Evolutionary conservation across 2,888 invertebrate species (phyloP).

Genomic region (Amphipyra tragopoginis): DNA sequence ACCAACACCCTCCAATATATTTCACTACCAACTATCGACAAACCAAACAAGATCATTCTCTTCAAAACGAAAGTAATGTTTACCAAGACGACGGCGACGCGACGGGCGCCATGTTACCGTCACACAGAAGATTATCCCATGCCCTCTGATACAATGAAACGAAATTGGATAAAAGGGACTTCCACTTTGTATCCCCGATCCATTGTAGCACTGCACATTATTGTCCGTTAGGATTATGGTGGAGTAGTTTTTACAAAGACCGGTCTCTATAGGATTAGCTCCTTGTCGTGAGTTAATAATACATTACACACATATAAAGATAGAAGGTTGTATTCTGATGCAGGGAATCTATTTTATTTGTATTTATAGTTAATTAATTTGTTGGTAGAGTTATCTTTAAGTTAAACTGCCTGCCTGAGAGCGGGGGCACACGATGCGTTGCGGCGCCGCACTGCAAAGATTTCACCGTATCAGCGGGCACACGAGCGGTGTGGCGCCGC

Average conservation of each 20-base stretch:
- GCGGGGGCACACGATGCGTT: no score
- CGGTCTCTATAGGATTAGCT: conserved; percentile 37
- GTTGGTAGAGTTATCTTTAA: no score
- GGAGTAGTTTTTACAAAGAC: conserved; percentile 40
- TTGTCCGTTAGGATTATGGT: conserved; percentile 37
- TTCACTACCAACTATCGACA: no score
- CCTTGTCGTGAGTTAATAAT: conserved; percentile 36
- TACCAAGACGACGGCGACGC: background rate
- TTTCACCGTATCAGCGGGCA: no score
- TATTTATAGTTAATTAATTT: background rate
- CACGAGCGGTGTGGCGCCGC: no score
- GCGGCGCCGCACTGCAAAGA: no score
- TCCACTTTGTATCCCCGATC: conserved; percentile 30
- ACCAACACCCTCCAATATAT: no score
- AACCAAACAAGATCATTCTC: background rate
- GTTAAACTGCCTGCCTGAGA: no score
- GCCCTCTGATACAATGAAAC: conserved; percentile 36
- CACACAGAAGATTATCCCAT: conserved; percentile 37
- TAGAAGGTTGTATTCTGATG: conserved; percentile 16
- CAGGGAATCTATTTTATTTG: conserved; percentile 2
- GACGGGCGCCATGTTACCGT: conserved; percentile 12
- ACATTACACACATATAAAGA: conserved; percentile 7
- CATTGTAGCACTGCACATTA: conserved; percentile 30
- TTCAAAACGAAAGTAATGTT: conserved; percentile 1
- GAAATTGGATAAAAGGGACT: conserved; percentile 47